Evolutionary conservation across 2,888 invertebrate genomes (phyloP).

Genomic region (Caradrina clavipalpis): DNA sequence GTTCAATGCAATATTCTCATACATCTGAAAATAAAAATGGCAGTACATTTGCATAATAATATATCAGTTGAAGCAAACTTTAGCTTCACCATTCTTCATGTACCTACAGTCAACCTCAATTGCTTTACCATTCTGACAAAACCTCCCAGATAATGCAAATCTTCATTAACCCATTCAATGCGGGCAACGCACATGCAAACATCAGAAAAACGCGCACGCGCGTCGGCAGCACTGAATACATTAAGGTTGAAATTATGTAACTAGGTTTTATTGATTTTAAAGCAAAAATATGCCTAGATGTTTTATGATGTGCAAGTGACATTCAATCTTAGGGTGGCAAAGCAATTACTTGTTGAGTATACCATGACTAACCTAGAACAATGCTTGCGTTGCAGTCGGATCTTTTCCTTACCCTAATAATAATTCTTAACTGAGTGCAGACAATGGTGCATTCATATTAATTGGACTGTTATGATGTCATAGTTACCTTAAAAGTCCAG

Average conservation of each 20-base stretch:
- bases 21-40: background rate
- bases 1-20: background rate
- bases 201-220: too few relatives aligned
- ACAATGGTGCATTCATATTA: constrained; percentile 53
- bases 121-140: background rate
- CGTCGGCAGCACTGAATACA: too few relatives aligned
- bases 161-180: too few relatives aligned
- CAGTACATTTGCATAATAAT: background rate
- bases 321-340: background rate
- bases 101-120: background rate
- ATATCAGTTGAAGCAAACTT: background rate
- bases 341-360: background rate
- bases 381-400: constrained; percentile 17
- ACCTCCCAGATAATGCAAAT: background rate
- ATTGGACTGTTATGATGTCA: constrained; percentile 28
- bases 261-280: too few relatives aligned
- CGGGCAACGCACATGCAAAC: too few relatives aligned
- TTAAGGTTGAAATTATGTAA: background rate
- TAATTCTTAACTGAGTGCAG: constrained; percentile 6
- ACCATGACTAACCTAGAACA: constrained; percentile 46
- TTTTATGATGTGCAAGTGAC: background rate
- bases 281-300: background rate
- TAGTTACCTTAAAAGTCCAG: constrained; percentile 10
- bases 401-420: constrained; percentile 14
- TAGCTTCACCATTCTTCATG: background rate